These are phyloP conservation scores for Rhopalosiphum maidis DNA, from an alignment of 1,140 invertebrate genomes.

Conservation along the genomic window DNA sequence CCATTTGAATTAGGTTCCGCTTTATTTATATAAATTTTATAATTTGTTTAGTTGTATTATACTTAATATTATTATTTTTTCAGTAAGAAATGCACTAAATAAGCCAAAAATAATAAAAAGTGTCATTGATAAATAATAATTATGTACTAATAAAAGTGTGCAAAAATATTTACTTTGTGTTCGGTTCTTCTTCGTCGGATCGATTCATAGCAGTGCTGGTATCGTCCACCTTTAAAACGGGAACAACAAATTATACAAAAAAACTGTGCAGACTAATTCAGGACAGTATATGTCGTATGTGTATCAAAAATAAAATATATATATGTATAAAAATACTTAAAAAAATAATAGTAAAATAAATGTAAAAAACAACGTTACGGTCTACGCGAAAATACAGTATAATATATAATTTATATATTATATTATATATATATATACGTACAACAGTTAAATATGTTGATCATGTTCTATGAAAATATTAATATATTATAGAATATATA, in stretches of 20 bases:
- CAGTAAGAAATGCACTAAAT: conserved; percentile 17
- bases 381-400: neutral
- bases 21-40: neutral
- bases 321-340: conserved; percentile 8
- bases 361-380: neutral
- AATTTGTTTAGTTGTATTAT: neutral
- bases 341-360: conserved; percentile 13
- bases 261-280: conserved; percentile 46
- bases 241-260: conserved; percentile 52
- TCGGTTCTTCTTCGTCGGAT: conserved; percentile 52
- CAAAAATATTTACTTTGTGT: conserved; percentile 69
- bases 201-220: conserved; percentile 54
- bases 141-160: conserved; percentile 25
- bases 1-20: neutral
- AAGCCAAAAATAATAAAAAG: conserved; percentile 61
- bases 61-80: neutral
- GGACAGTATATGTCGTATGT: neutral
- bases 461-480: neutral
- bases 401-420: neutral
- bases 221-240: conserved; percentile 55
- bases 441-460: neutral
- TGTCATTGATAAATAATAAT: conserved; percentile 9
- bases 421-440: neutral
- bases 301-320: conserved; percentile 8
- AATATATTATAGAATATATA: neutral